Conservation (phyloP, 64 coral and sea anemone genomes). For the Stichodactyla mertensii region DNA sequence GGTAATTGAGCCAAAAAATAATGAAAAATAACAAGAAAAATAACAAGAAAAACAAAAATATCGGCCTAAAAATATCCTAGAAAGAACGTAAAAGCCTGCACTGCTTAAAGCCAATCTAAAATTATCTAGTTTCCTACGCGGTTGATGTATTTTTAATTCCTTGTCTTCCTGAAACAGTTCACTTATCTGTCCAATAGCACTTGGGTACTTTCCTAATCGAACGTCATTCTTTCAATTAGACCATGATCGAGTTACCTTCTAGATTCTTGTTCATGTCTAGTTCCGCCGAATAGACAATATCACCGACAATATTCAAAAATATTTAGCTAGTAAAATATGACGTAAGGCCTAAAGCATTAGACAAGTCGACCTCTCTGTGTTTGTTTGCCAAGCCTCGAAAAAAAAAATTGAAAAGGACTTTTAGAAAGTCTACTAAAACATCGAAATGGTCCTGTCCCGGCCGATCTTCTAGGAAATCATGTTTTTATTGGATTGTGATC, state of each 20-base stretch:
- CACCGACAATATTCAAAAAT: background rate
- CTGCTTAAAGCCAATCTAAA: background rate
- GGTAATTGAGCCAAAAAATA: background rate
- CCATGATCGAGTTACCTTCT: background rate
- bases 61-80: background rate
- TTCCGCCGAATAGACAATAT: background rate
- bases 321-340: background rate
- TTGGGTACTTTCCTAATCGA: background rate
- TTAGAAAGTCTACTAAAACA: no score
- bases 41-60: no score
- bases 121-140: background rate
- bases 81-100: background rate
- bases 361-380: no score
- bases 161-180: conserved; percentile 11
- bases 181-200: background rate
- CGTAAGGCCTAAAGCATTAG: background rate
- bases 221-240: conserved; percentile 2
- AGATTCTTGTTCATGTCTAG: background rate
- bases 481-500: background rate
- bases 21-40: background rate
- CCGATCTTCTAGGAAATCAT: background rate
- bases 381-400: no score
- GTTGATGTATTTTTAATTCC: conserved; percentile 5
- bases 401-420: no score
- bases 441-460: no score